Evolutionary conservation across 2,113 vertebrate genomes (phyloP), one percentile per base, ranked within the genome.

Genomic region (Sceloporus tristichus): DNA sequence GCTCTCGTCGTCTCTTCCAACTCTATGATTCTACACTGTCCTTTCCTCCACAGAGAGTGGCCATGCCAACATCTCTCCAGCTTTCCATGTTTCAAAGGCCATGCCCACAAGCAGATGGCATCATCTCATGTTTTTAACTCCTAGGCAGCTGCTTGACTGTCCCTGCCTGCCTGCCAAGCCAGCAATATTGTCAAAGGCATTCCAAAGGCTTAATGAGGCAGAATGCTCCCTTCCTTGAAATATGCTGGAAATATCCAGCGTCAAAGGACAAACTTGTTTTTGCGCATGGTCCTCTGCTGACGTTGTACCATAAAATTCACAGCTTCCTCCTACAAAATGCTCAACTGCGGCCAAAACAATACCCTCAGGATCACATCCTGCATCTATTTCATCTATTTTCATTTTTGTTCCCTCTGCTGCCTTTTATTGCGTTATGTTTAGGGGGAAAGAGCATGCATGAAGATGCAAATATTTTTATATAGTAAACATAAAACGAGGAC

Each of bases 201-300:
- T 88, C 90, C 80, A 90, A 78, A 9, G 81, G 71, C 6, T 27
- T 40, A 74, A 73, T 84, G 79, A 73, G 79, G 87, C 70, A 71
- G 75, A 91, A 90, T 66, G n/a, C 13, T 59, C 74, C 73, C 21
- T 65, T 65, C 40, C 34, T 87, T 91, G 71, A 76, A n/a, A 91
- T 85, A 91, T 27, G 23, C 21, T 65, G 8, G 19, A 76, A 40
- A 59, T 79, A 14, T 25, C 13, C 59, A 16, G 5, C 2, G 40
- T 80, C 89, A 80, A 92, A 70, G 71, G 84, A 85, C 7, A 11
- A 34, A 11, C 73, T 34, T 21, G 42, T 85, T 80, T 9, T 82
- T 95, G 90, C 91, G 87, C 29, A 34, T 23, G 34, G 23, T 85
- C 83, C 34, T 27, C 71, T 82, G 62, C 1, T 25, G 25, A 16